Conservation (phyloP, 2,888 invertebrate genomes). For the Himalopsyche japonica region DNA sequence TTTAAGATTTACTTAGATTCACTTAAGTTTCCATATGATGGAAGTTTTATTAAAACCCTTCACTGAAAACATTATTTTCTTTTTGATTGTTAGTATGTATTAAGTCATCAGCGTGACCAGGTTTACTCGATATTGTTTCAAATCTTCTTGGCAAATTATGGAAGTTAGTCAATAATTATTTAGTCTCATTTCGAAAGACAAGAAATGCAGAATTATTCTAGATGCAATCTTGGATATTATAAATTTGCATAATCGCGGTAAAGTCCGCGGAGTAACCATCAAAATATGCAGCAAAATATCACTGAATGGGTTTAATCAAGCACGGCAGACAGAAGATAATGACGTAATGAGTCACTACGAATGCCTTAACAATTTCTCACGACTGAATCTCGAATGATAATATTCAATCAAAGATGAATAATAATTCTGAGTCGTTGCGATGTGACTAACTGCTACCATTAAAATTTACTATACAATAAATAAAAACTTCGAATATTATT, state of each 20-base stretch:
- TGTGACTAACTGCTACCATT: neutral
- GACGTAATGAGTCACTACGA: neutral
- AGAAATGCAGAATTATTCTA: neutral
- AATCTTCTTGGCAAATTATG: neutral
- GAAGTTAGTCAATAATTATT: neutral
- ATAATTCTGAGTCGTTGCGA: neutral
- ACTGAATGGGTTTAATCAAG: neutral
- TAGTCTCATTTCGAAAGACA: neutral
- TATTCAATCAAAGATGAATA: neutral
- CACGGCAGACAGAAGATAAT: neutral
- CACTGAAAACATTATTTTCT: no score
- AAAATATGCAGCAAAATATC: neutral
- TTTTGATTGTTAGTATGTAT: no score
- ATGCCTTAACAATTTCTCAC: neutral
- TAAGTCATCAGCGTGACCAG: no score
- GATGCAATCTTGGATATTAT: neutral
- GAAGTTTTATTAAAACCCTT: no score
- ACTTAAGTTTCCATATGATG: no score
- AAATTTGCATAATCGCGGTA: neutral
- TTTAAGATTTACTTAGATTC: no score
- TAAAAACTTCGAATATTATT: no score
- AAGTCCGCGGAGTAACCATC: neutral
- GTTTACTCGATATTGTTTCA: no score
- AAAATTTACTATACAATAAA: neutral
- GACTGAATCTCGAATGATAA: neutral